A percentile compares a stretch with the other conserved stretches of the same genome.
These are phyloP conservation scores for Piliocolobus tephrosceles DNA, from an alignment of 2,113 vertebrate species.

Conservation along the genomic window DNA sequence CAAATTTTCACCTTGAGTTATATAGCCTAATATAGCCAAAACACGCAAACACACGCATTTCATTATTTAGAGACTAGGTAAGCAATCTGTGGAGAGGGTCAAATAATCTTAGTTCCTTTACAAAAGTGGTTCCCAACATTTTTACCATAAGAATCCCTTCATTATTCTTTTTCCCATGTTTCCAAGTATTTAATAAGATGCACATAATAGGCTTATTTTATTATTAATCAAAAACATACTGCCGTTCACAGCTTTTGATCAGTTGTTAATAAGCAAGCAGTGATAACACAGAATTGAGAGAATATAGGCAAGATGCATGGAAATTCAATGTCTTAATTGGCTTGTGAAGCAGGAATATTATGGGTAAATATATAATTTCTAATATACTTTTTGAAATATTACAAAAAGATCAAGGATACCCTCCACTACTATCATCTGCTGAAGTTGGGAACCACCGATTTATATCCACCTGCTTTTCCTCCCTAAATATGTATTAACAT, in stretches of 20 bases:
- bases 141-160: constrained; percentile 39
- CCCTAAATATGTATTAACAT: constrained; percentile 57
- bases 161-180: constrained; percentile 21
- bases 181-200: constrained; percentile 66
- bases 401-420: constrained; percentile 38
- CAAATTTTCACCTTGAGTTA: constrained; percentile 52
- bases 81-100: constrained; percentile 25
- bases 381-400: constrained; percentile 47
- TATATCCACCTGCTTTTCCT: constrained; percentile 51
- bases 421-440: background rate
- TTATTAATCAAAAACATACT: constrained; percentile 44
- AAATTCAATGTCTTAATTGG: constrained; percentile 42
- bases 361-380: constrained; percentile 45
- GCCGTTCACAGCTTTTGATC: constrained; percentile 48
- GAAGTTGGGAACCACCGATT: constrained; percentile 54
- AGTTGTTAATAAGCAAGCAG: background rate
- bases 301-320: constrained; percentile 14
- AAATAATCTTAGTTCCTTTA: constrained; percentile 46
- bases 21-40: constrained; percentile 16
- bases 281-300: constrained; percentile 22
- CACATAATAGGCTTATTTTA: constrained; percentile 34
- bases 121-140: constrained; percentile 60
- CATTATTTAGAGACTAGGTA: constrained; percentile 54
- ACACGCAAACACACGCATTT: background rate
- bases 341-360: constrained; percentile 42